Conservation (phyloP, 2,888 invertebrate species). For the Anarsia innoxiella region DNA sequence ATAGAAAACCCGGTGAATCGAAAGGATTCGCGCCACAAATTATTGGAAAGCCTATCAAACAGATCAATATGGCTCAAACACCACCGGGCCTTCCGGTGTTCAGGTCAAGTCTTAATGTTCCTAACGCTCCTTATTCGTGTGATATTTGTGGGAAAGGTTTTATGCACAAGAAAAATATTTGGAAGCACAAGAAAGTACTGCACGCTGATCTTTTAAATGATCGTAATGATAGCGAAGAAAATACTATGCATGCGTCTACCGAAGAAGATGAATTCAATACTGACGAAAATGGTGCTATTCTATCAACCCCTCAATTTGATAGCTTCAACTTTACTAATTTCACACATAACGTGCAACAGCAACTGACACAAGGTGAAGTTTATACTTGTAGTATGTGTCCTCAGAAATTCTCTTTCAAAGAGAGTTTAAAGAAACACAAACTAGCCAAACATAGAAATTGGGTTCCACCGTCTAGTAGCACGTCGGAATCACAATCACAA, state of each 20-base stretch:
- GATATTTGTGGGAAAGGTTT: slow-evolving; percentile 79
- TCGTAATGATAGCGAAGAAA: slow-evolving; percentile 66
- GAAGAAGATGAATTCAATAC: slow-evolving; percentile 66
- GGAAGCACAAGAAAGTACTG: slow-evolving; percentile 72
- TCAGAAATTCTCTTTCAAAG: slow-evolving; percentile 61
- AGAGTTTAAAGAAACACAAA: slow-evolving; percentile 69
- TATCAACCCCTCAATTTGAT: slow-evolving; percentile 68
- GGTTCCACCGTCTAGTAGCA: slow-evolving; percentile 35
- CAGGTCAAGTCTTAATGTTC: slow-evolving; percentile 57
- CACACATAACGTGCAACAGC: slow-evolving; percentile 37
- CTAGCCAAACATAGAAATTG: slow-evolving; percentile 68
- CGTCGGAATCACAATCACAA: slow-evolving; percentile 27
- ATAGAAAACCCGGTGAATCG: slow-evolving; percentile 54
- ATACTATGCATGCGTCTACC: slow-evolving; percentile 68
- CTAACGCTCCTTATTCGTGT: slow-evolving; percentile 74
- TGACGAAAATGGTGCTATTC: slow-evolving; percentile 57
- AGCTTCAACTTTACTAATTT: slow-evolving; percentile 64
- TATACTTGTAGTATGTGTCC: slow-evolving; percentile 65
- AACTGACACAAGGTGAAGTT: slow-evolving; percentile 27
- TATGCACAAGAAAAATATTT: slow-evolving; percentile 72
- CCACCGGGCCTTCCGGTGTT: slow-evolving; percentile 43
- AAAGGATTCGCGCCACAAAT: slow-evolving; percentile 57
- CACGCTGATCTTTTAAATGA: slow-evolving; percentile 64
- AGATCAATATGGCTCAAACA: slow-evolving; percentile 46
- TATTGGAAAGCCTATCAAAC: slow-evolving; percentile 59